Percentiles rank a stretch among this genome's conserved stretches.
Conservation (phyloP, 2,113 vertebrate species). For the Halichoeres trimaculatus region DNA sequence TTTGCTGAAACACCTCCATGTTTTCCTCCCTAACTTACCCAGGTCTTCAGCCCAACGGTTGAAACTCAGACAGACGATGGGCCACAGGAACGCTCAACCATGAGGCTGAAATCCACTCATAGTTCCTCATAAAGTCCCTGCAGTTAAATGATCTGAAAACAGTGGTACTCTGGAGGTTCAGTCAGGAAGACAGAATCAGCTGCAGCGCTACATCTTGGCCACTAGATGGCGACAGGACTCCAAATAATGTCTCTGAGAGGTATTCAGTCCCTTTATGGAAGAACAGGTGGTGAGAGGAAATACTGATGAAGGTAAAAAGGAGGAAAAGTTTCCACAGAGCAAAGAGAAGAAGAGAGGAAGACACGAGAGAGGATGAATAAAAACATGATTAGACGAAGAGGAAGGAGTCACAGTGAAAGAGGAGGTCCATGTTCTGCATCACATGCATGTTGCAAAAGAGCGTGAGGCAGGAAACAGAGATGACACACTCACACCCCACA, state of each 20-base stretch:
- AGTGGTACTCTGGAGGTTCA: background rate
- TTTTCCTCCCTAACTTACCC: no score
- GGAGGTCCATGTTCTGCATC: constrained; percentile 32
- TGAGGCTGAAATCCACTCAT: no score
- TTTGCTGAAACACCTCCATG: no score
- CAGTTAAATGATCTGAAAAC: background rate
- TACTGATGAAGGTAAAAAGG: background rate
- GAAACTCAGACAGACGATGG: no score
- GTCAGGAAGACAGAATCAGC: background rate
- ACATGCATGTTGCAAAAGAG: constrained; percentile 46
- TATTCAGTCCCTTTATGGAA: background rate
- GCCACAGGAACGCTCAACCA: no score
- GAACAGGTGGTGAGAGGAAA: background rate
- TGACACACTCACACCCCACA: constrained; percentile 54
- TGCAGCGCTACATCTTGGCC: background rate
- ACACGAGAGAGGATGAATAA: no score
- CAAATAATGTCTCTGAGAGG: background rate
- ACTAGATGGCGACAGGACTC: background rate
- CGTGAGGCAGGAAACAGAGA: constrained; percentile 53
- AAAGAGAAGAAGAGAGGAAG: background rate
- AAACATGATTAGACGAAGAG: background rate
- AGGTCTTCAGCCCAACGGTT: no score
- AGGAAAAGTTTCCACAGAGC: background rate
- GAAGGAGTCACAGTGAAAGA: background rate
- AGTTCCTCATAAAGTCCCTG: no score